phyloP scores from a whole-genome alignment of 2,113 vertebrate species.

The Apistogramma diplotaenia region DNA sequence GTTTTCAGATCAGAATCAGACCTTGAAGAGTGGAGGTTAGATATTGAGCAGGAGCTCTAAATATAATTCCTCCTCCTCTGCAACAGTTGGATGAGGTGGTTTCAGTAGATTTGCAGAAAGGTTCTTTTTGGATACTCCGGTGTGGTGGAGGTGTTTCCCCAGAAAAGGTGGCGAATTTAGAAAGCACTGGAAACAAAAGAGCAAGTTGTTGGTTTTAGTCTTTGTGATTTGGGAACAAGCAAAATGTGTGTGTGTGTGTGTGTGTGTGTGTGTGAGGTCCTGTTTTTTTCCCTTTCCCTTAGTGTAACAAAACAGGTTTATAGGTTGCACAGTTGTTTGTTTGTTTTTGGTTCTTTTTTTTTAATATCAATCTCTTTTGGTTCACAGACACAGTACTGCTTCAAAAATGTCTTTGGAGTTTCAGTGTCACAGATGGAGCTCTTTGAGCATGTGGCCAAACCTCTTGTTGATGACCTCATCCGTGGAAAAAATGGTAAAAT shows the following conservation, averaged over 20 bases:
- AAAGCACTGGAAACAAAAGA: neutral
- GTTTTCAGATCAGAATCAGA: neutral
- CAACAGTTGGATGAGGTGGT: neutral
- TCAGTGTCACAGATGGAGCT: slow-evolving; percentile 83
- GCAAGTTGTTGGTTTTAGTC: neutral
- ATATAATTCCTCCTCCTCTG: neutral
- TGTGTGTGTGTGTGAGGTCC: too few relatives aligned
- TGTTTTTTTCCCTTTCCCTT: too few relatives aligned
- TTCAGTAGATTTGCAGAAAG: neutral
- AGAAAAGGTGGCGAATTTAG: neutral
- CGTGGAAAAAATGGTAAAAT: slow-evolving; percentile 89
- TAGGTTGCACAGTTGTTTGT: too few relatives aligned
- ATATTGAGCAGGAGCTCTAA: neutral
- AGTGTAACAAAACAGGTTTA: too few relatives aligned
- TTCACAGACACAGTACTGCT: slow-evolving; percentile 89
- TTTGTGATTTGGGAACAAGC: neutral
- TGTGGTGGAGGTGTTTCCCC: too few relatives aligned
- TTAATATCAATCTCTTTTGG: neutral
- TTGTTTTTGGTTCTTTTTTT: too few relatives aligned
- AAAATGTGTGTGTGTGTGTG: too few relatives aligned
- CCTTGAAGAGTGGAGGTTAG: neutral
- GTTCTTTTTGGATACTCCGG: neutral
- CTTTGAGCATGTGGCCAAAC: slow-evolving; percentile 89
- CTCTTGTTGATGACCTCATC: slow-evolving; percentile 91
- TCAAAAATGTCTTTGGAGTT: slow-evolving; percentile 91